Evolutionary conservation across 2,113 vertebrate species (phyloP).

Genomic region (Corythornis vintsioides): DNA sequence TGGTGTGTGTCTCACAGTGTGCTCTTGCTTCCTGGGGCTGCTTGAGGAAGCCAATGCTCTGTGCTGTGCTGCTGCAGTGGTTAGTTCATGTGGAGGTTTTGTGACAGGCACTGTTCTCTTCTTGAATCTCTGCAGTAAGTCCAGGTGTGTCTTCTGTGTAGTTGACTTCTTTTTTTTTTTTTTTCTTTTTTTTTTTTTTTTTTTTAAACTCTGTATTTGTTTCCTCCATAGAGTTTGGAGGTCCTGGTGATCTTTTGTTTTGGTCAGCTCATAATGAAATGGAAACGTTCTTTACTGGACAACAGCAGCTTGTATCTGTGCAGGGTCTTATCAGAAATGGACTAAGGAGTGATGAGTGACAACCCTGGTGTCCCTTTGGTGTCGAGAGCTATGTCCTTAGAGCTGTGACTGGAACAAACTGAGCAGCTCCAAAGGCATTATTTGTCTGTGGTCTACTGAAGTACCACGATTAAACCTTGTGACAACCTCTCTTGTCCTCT

Average conservation of each 20-base stretch:
- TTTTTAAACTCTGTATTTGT: background rate
- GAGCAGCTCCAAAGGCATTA: background rate
- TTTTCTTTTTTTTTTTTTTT: no score
- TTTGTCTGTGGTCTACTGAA: background rate
- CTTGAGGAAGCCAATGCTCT: background rate
- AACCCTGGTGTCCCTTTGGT: background rate
- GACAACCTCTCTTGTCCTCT: background rate
- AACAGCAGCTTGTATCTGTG: background rate
- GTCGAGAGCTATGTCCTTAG: background rate
- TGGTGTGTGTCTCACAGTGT: background rate
- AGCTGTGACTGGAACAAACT: background rate
- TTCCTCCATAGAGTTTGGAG: background rate
- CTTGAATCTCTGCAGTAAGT: background rate
- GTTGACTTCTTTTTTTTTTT: no score
- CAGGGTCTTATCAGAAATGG: background rate
- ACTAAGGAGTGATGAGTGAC: background rate
- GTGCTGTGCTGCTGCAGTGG: background rate
- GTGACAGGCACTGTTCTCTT: background rate
- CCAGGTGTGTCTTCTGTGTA: background rate
- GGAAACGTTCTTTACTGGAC: background rate
- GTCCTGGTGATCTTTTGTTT: background rate
- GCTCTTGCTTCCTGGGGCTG: background rate
- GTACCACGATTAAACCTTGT: fast-evolving
- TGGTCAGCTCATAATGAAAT: background rate
- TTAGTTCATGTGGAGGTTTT: background rate